Evolutionary conservation across 2,113 vertebrate species (phyloP).

Genomic region (Neolamprologus sp.): DNA sequence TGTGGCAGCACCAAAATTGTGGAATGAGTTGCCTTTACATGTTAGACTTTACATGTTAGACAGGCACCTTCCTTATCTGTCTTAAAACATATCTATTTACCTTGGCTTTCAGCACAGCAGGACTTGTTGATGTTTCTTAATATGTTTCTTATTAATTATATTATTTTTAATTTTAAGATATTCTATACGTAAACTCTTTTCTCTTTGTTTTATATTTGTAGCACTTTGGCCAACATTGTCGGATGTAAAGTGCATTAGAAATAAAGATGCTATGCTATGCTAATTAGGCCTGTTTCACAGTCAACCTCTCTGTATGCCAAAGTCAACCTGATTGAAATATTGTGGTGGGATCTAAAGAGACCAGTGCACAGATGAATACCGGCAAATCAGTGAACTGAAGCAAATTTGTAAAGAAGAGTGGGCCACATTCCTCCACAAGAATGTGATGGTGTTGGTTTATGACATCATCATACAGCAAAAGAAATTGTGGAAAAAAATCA

Average conservation of each 20-base stretch:
- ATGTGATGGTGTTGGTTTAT: background rate
- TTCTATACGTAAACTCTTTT: rapidly evolving
- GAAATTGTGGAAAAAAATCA: background rate
- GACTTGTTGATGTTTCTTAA: background rate
- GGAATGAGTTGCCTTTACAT: background rate
- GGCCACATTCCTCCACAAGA: rapidly evolving
- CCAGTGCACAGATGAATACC: background rate
- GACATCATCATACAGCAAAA: background rate
- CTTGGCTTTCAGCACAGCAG: background rate
- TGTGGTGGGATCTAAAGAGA: background rate
- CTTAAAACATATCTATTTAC: background rate
- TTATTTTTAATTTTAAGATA: background rate
- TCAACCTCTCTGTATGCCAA: background rate
- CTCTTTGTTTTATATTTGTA: background rate
- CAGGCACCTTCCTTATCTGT: background rate
- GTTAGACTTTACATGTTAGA: background rate
- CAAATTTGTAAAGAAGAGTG: background rate
- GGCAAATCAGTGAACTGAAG: background rate
- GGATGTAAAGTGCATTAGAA: background rate
- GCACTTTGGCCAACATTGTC: background rate
- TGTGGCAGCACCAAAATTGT: background rate
- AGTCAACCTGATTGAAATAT: background rate
- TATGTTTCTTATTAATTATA: background rate
- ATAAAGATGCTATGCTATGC: background rate
- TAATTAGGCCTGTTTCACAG: rapidly evolving